phyloP scores from a whole-genome alignment of 2,888 invertebrate species.

The Synanthedon tipuliformis region DNA sequence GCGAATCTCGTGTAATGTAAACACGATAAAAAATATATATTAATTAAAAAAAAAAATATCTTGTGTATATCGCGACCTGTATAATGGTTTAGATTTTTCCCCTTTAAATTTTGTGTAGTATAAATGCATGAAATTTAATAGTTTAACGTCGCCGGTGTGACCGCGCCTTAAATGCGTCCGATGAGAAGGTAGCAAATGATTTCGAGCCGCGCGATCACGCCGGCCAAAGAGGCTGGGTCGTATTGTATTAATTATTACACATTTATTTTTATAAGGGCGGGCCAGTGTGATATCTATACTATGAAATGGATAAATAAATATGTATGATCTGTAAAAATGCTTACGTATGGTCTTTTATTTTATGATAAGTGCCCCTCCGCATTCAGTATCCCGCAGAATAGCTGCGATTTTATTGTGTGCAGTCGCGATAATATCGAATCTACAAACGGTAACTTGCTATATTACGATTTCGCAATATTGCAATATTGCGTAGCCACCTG shows the following conservation, averaged over 20 bases:
- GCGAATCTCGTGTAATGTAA: constrained; percentile 65
- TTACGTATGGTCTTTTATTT: constrained; percentile 39
- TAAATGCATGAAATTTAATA: constrained; percentile 47
- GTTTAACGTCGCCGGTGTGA: constrained; percentile 36
- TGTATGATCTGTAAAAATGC: constrained; percentile 71
- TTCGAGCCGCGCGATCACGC: constrained; percentile 41
- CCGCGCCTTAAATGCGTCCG: constrained; percentile 50
- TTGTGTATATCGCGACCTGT: constrained; percentile 64
- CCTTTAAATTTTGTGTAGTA: constrained; percentile 32
- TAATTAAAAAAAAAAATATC: constrained; percentile 37
- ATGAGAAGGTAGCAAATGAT: constrained; percentile 52
- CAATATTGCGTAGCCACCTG: too few species aligned
- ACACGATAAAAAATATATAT: constrained; percentile 36
- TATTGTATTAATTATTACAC: constrained; percentile 54
- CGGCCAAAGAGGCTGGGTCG: constrained; percentile 51
- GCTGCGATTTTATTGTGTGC: too few species aligned
- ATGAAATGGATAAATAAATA: constrained; percentile 70
- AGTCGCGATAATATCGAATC: too few species aligned
- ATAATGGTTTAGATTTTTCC: constrained; percentile 66
- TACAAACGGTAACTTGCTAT: too few species aligned
- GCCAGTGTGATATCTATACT: constrained; percentile 71
- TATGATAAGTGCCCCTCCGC: neutral
- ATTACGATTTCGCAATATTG: neutral
- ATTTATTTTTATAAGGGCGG: constrained; percentile 71
- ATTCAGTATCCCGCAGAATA: too few species aligned